These are phyloP conservation scores for Sebastes oblongus DNA, from an alignment of 2,797 vertebrate genomes.

Conservation along the genomic window DNA sequence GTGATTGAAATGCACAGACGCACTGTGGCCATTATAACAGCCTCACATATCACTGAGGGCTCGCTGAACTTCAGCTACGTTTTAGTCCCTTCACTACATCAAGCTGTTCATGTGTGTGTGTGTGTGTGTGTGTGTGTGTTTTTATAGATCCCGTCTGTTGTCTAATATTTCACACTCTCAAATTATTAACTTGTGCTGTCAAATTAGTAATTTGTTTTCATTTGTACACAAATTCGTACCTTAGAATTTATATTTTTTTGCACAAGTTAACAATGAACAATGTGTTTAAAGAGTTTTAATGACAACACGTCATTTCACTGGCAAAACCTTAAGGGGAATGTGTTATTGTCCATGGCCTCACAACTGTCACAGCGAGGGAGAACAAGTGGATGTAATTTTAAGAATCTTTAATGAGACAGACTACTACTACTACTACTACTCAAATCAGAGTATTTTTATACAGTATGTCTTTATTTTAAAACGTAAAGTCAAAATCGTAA, in stretches of 20 bases:
- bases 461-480: background rate
- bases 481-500: background rate
- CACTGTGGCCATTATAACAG: background rate
- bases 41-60: background rate
- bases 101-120: background rate
- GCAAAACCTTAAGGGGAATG: background rate
- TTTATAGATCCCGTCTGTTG: background rate
- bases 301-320: background rate
- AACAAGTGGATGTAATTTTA: background rate
- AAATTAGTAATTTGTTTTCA: background rate
- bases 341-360: background rate
- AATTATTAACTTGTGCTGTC: background rate
- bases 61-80: background rate
- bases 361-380: background rate
- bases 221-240: background rate
- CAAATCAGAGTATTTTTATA: too few relatives aligned
- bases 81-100: background rate
- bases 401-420: background rate
- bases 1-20: slow-evolving; percentile 8
- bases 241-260: background rate
- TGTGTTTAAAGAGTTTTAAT: background rate
- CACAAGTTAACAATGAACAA: background rate
- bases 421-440: background rate
- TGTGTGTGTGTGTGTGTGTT: background rate
- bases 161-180: background rate